Evolutionary conservation across 2,888 invertebrate species (phyloP).

Genomic region (Acanthosoma haemorrhoidale): DNA sequence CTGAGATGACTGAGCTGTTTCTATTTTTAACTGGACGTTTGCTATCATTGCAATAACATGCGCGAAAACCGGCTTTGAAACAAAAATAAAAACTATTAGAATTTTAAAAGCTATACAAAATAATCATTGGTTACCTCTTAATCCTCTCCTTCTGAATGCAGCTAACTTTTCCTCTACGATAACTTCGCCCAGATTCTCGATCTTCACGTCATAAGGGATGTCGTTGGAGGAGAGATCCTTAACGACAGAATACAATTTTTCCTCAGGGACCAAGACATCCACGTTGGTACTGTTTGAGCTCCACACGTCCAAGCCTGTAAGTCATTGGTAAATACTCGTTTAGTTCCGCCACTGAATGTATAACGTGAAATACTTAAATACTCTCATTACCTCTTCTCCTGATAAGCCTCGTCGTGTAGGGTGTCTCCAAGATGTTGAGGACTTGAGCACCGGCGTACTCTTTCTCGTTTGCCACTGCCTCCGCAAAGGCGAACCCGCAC

Average conservation of each 20-base stretch:
- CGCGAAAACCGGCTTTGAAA: no score
- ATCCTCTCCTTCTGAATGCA: constrained; percentile 60
- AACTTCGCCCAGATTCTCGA: constrained; percentile 69
- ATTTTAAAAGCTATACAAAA: no score
- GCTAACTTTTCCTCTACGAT: constrained; percentile 76
- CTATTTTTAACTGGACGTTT: no score
- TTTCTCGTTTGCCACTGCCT: no score
- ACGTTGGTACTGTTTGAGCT: constrained; percentile 56
- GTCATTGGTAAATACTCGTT: neutral
- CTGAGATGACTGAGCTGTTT: no score
- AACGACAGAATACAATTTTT: constrained; percentile 58
- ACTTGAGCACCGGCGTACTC: neutral
- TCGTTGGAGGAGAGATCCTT: constrained; percentile 57
- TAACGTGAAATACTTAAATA: neutral
- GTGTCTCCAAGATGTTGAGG: neutral
- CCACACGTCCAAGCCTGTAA: constrained; percentile 60
- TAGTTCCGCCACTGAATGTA: neutral
- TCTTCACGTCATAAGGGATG: constrained; percentile 63
- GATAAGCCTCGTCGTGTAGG: neutral
- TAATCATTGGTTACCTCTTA: constrained; percentile 62
- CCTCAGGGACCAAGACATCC: constrained; percentile 65
- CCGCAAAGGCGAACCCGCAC: no score
- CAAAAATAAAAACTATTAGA: no score
- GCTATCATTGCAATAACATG: no score
- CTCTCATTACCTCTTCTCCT: neutral